Percentiles rank a stretch among this genome's conserved stretches.
phyloP scores from a whole-genome alignment of 2,888 invertebrate species.

The Hofmannophila pseudospretella region DNA sequence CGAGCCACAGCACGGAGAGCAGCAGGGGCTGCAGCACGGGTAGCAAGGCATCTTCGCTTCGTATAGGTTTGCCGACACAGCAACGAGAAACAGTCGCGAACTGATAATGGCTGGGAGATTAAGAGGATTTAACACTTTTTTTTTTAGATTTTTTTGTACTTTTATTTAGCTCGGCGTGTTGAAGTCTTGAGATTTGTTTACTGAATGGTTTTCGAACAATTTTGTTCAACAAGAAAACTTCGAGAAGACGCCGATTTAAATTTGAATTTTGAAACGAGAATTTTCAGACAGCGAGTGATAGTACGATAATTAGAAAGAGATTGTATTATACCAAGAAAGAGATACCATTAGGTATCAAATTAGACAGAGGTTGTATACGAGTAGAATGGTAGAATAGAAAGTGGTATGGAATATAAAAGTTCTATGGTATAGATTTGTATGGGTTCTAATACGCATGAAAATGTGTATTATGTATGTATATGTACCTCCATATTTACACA shows the following conservation, averaged over 20 bases:
- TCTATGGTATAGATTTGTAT: too few relatives aligned
- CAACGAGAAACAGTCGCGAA: conserved; percentile 1
- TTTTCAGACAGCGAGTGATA: too few relatives aligned
- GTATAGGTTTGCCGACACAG: conserved; percentile 10
- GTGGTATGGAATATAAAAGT: too few relatives aligned
- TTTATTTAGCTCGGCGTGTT: conserved; percentile 25
- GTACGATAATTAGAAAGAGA: too few relatives aligned
- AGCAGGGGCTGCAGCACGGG: conserved; percentile 31
- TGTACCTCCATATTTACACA: too few relatives aligned
- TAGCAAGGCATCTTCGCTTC: conserved; percentile 40
- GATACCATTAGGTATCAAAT: too few relatives aligned
- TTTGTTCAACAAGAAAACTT: conserved; percentile 22
- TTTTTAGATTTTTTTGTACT: conserved; percentile 19
- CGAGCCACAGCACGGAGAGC: conserved; percentile 34
- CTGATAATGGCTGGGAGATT: conserved; percentile 9
- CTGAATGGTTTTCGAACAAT: conserved; percentile 19
- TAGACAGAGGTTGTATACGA: too few relatives aligned
- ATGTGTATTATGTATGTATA: too few relatives aligned
- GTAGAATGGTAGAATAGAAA: too few relatives aligned
- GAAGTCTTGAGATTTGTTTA: conserved; percentile 38
- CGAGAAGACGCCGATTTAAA: conserved; percentile 13
- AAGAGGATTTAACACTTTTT: conserved; percentile 14
- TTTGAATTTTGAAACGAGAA: too few relatives aligned
- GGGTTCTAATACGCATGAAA: too few relatives aligned
- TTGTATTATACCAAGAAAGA: too few relatives aligned